Evolutionary conservation across 2,888 invertebrate species (phyloP), one percentile per base, ranked within the genome.

Genomic region (Lepas anatifera): DNA sequence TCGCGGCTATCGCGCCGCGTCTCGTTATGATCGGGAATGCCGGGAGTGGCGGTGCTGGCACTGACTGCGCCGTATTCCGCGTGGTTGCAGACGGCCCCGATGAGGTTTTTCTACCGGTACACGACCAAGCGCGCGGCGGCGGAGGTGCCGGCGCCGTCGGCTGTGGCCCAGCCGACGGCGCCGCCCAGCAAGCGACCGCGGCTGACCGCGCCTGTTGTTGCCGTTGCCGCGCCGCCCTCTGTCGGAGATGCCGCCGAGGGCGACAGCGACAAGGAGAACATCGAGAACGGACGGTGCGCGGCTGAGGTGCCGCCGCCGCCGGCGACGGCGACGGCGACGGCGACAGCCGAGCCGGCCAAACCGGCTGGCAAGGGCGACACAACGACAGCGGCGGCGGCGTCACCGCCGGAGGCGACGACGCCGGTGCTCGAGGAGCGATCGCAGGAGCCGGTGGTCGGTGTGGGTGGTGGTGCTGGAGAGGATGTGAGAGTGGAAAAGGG

Each of bases 221-320:
- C 10, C 32, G 58, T 35, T 35, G 58, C 32, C 35, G 35, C 18
- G 32, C n/a, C n/a, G n/a, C n/a, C n/a, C n/a, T n/a, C n/a, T n/a
- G n/a, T n/a, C n/a, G n/a, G n/a, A n/a, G n/a, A n/a, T n/a, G 25
- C 25, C 25, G 58, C 32, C 25, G 18, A 4, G 32, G 58, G 29
- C 58, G 58, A 58, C 58, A 58, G 58, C 58, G 58, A 58, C 32
- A 58, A 58, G 58, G 58, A 58, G 58, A 58, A 58, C 58, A 32
- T 58, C 32, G 58, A 58, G 32, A 32, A 32, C 32, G 32, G 22
- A 32, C 32, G 58, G 10, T 32, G 58, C 58, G 32, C 58, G 18
- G 18, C 29, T 25, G 13, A 29, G 13, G 3, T 27, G 32, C 16
- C 11, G 25, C 32, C 32, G 32, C 8, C 2, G 58, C 58, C 18